Percentiles rank a stretch among this genome's conserved stretches.
phyloP scores from a whole-genome alignment of 92 coral and sea anemone species.

The Metridium senile region DNA sequence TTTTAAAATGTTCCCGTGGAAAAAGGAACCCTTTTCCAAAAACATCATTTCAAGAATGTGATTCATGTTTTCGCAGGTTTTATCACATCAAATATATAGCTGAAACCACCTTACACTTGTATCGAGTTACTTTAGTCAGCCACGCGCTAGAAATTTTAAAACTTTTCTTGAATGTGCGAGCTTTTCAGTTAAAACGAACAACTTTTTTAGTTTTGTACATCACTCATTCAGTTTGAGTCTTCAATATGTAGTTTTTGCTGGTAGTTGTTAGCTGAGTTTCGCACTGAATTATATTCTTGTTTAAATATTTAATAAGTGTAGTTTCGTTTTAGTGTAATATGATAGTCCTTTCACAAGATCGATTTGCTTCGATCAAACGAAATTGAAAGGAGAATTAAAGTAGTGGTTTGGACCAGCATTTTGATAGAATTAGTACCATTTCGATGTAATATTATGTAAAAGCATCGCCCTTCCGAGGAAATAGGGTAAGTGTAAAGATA shows the following conservation, averaged over 20 bases:
- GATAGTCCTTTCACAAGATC: not conserved
- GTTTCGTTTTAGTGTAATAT: slow-evolving; percentile 24
- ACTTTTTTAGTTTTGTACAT: too few species aligned
- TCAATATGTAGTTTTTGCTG: not conserved
- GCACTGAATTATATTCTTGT: not conserved
- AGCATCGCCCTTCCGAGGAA: not conserved
- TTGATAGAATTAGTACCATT: slow-evolving; percentile 4
- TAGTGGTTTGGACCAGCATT: not conserved
- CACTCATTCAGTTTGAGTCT: too few species aligned
- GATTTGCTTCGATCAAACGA: not conserved
- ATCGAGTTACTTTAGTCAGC: not conserved
- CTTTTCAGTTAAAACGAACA: too few species aligned
- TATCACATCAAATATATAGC: not conserved
- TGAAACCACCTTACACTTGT: not conserved
- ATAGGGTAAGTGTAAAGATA: not conserved
- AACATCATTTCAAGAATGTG: too few species aligned
- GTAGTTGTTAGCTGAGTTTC: not conserved
- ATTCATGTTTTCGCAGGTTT: too few species aligned
- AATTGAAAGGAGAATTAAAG: slow-evolving; percentile 6
- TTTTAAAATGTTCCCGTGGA: not conserved
- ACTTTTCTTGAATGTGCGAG: too few species aligned
- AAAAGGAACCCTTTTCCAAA: not conserved
- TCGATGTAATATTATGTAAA: not conserved
- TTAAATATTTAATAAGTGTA: slow-evolving; percentile 5
- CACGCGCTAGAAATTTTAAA: not conserved